These are phyloP conservation scores for Coregonus sp. DNA, from an alignment of 2,797 vertebrate genomes.

Conservation along the genomic window DNA sequence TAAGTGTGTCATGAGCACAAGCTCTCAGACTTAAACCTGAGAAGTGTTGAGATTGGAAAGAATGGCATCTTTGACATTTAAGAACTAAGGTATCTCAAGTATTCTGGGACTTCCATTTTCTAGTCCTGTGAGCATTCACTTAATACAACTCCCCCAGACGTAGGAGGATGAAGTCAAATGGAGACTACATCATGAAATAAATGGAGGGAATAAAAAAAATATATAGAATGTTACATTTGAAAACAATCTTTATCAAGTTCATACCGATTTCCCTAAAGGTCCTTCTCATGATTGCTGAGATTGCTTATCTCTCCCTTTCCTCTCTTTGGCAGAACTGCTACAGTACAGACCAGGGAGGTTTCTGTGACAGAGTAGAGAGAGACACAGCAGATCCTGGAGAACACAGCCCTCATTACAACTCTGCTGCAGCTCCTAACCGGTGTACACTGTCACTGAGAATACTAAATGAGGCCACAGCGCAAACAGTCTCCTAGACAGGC, in stretches of 20 bases:
- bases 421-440: conserved; percentile 74
- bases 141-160: conserved; percentile 42
- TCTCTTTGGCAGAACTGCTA: conserved; percentile 68
- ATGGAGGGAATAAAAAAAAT: neutral
- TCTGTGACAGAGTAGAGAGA: conserved; percentile 44
- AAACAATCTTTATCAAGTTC: conserved; percentile 53
- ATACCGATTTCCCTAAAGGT: conserved; percentile 35
- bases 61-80: conserved; percentile 57
- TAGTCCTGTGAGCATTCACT: conserved; percentile 29
- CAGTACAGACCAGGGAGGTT: conserved; percentile 58
- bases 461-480: conserved; percentile 64
- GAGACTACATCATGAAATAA: neutral
- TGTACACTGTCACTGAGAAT: conserved; percentile 52
- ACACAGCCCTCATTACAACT: conserved; percentile 70
- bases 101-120: neutral
- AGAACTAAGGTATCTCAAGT: conserved; percentile 12
- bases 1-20: conserved; percentile 36
- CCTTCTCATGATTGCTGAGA: conserved; percentile 30
- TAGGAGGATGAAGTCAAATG: conserved; percentile 28
- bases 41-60: conserved; percentile 48
- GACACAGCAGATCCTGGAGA: conserved; percentile 58
- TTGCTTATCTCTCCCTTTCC: conserved; percentile 34
- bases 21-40: conserved; percentile 60
- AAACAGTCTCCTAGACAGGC: conserved; percentile 67
- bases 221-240: neutral